phyloP scores from a whole-genome alignment of 2,888 invertebrate species.

The Silvanus unidentatus region DNA sequence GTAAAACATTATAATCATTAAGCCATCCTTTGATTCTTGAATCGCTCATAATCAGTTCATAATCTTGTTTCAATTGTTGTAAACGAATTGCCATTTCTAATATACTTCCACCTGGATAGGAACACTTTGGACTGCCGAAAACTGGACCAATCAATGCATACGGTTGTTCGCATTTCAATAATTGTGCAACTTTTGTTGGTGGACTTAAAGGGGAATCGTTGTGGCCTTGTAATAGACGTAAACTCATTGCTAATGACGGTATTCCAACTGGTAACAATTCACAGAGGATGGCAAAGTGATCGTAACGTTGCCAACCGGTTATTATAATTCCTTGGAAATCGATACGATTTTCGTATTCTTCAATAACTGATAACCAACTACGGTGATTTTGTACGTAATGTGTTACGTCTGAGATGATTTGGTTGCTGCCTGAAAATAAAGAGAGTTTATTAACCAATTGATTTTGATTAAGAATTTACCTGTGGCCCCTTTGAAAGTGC shows the following conservation, averaged over 20 bases:
- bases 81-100: conserved; percentile 43
- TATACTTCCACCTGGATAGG: conserved; percentile 40
- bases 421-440: conserved; percentile 32
- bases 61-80: conserved; percentile 49
- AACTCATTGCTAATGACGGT: conserved; percentile 59
- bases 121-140: conserved; percentile 38
- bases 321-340: conserved; percentile 60
- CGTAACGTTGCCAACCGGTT: conserved; percentile 64
- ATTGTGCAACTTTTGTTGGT: conserved; percentile 40
- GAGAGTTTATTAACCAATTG: background rate
- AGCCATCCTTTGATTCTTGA: conserved; percentile 52
- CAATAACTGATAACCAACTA: conserved; percentile 61
- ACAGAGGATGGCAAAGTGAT: conserved; percentile 65
- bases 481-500: conserved; percentile 79
- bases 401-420: conserved; percentile 51
- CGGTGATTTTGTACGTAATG: conserved; percentile 67
- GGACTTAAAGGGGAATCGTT: conserved; percentile 49
- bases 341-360: conserved; percentile 47
- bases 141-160: conserved; percentile 36
- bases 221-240: conserved; percentile 47
- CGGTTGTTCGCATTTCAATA: conserved; percentile 38
- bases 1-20: conserved; percentile 60
- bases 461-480: conserved; percentile 29
- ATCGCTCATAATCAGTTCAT: conserved; percentile 46
- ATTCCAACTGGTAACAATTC: conserved; percentile 61